Evolutionary conservation across 2,797 vertebrate species (phyloP), one percentile per base, ranked within the genome.

Genomic region (Girardinus metallicus): DNA sequence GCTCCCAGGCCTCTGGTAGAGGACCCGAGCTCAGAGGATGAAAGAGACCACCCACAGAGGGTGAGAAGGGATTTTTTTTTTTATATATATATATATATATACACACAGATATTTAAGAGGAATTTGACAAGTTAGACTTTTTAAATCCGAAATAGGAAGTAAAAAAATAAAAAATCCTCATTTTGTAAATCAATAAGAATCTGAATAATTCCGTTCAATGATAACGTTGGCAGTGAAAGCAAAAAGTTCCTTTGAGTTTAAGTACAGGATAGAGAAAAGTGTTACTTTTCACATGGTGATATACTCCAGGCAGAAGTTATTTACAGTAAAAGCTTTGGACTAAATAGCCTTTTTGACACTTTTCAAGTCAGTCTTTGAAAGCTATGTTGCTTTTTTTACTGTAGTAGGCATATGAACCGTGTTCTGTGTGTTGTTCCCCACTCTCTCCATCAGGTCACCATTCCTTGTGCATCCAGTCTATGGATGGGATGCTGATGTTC

Each of bases 401-500:
- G 5, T 5, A 18, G 36, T 36, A 34, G 15, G 26, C 26, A 15
- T 47, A 46, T 73, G 41, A 79, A 26, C 62, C 1, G 0, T 71
- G 44, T 75, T 49, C 46, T 51, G 34, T 43, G 0, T 31, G 31
- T 4, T 29, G 41, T 4, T 29, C 31, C n/a, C 1, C 21, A 51
- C 15, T 78, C 23, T 62, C 31, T 80, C 55, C 39, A 4, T 47
- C 94, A 99, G 98, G 97, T 89, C 97, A 97, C 73, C 98, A 99
- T 91, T 97, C 97, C 72, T 96, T 99, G 87, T 99, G 98, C 73
- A 97, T 99, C 89, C 98, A 99, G 94, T 99, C 98, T 15, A 96
- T 99, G 97, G 98, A 99, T 76, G 98, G 98, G 70, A 98, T 99
- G 97, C 95, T 99, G 77, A 99, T 98, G 97, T 94, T 99, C 85